phyloP scores from a whole-genome alignment of 2,888 invertebrate species.

The Melanotus villosus region DNA sequence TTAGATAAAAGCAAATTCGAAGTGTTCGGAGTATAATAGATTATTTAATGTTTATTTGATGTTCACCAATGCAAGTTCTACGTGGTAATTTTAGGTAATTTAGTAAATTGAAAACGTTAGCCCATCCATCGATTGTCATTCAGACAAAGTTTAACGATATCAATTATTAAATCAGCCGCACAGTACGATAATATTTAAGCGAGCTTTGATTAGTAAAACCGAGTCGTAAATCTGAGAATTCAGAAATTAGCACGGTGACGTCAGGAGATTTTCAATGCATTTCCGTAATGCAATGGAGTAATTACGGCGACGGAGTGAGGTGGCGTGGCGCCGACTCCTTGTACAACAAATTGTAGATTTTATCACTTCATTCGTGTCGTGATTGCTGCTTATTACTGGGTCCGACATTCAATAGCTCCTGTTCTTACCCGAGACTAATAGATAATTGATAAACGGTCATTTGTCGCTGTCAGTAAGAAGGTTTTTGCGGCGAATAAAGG shows the following conservation, averaged over 20 bases:
- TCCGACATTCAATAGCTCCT: slow-evolving; percentile 39
- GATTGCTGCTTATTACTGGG: slow-evolving; percentile 40
- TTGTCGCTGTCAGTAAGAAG: slow-evolving; percentile 47
- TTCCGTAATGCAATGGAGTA: slow-evolving; percentile 24
- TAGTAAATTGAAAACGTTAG: background rate
- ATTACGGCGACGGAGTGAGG: slow-evolving; percentile 24
- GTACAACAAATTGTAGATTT: slow-evolving; percentile 45
- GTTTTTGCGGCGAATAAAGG: slow-evolving; percentile 22
- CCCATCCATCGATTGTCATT: slow-evolving; percentile 6
- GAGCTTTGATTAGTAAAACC: slow-evolving; percentile 1
- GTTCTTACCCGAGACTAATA: slow-evolving; percentile 45
- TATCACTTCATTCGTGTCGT: slow-evolving; percentile 42
- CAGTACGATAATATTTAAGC: background rate
- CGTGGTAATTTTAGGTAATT: background rate
- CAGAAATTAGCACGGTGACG: background rate
- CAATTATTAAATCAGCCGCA: background rate
- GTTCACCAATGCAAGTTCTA: background rate
- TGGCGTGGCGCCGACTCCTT: slow-evolving; percentile 37
- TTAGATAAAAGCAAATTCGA: too few relatives aligned
- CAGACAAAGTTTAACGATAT: background rate
- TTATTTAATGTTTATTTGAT: background rate
- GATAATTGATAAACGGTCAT: slow-evolving; percentile 52
- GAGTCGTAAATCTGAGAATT: too few relatives aligned
- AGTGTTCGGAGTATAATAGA: background rate
- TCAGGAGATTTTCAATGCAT: slow-evolving; percentile 24